phyloP scores from a whole-genome alignment of 2,797 vertebrate genomes.

The Diceros bicornis region DNA sequence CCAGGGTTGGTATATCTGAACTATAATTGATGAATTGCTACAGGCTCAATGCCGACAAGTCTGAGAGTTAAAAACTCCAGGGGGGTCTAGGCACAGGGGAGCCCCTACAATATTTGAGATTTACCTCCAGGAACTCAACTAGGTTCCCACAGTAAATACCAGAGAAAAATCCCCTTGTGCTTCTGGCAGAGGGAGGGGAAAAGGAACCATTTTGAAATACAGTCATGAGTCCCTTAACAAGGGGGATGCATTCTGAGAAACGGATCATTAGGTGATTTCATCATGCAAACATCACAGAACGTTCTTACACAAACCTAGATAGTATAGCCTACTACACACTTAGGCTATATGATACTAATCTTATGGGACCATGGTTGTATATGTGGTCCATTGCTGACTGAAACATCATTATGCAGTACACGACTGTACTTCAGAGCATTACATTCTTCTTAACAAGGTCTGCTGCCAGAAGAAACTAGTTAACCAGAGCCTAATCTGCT shows the following conservation, averaged over 20 bases:
- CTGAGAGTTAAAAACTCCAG: not conserved
- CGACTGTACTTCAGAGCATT: not conserved
- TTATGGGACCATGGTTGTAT: no score
- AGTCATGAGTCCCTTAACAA: no score
- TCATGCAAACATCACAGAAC: no score
- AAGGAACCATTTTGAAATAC: not conserved
- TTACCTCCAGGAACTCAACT: not conserved
- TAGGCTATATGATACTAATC: no score
- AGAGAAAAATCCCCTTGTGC: not conserved
- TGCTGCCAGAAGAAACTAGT: not conserved
- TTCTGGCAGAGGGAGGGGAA: not conserved
- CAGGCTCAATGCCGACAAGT: not conserved
- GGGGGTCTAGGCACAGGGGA: not conserved
- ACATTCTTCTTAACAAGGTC: not conserved
- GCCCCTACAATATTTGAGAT: not conserved
- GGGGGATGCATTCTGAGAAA: no score
- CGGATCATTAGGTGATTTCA: no score
- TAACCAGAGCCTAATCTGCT: not conserved
- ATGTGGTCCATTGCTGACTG: no score
- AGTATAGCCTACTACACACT: no score
- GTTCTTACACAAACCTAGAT: no score
- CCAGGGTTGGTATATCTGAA: not conserved
- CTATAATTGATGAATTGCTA: not conserved
- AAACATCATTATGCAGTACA: no score
- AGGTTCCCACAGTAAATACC: not conserved